Conservation (phyloP, 2,797 vertebrate genomes). For the Brachymystax lenok region DNA sequence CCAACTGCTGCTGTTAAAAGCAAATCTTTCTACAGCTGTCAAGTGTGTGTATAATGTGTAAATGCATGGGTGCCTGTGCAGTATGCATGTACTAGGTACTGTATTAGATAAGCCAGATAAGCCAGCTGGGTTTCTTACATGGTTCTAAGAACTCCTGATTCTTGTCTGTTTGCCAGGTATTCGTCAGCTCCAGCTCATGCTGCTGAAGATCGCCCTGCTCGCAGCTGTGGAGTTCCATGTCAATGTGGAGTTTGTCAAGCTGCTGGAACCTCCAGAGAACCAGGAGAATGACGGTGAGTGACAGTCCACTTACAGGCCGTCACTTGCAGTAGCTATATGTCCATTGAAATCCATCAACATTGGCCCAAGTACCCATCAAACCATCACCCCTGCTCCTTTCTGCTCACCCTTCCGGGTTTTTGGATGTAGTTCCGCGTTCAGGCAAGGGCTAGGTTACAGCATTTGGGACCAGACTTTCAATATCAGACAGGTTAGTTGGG, state of each 20-base stretch:
- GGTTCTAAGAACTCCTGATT: conserved; percentile 26
- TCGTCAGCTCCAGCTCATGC: conserved; percentile 93
- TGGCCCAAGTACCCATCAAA: not conserved
- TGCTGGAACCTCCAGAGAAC: conserved; percentile 92
- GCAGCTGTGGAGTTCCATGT: conserved; percentile 94
- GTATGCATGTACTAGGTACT: not conserved
- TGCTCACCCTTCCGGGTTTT: not conserved
- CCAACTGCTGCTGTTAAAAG: not conserved
- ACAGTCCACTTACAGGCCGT: too few species aligned
- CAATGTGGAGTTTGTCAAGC: conserved; percentile 91
- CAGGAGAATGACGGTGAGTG: conserved; percentile 90
- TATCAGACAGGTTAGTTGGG: not conserved
- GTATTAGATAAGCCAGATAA: not conserved
- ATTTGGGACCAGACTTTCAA: not conserved
- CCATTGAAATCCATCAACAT: not conserved
- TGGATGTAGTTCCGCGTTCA: not conserved
- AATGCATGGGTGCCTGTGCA: not conserved
- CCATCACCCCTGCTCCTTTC: not conserved
- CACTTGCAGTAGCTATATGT: not conserved
- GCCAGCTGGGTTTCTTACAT: not conserved
- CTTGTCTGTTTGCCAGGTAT: conserved; percentile 80
- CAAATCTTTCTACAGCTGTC: not conserved
- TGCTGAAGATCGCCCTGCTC: conserved; percentile 94
- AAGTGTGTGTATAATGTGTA: not conserved
- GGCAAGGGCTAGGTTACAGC: not conserved